Conservation (phyloP, 2,797 vertebrate genomes). For the Hemibagrus guttatus region DNA sequence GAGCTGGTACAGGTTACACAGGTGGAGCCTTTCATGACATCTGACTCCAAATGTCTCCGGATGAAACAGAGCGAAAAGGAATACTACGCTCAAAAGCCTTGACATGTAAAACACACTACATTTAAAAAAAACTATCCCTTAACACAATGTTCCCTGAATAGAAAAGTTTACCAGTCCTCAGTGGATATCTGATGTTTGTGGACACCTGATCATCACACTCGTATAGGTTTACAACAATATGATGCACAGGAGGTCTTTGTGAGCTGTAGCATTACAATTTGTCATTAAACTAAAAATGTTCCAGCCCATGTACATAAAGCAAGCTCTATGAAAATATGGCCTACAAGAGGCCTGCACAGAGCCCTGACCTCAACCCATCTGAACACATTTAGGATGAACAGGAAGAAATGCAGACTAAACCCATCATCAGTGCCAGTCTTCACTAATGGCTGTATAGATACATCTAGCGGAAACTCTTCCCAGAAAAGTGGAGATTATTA, state of each 20-base stretch:
- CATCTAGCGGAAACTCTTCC: background rate
- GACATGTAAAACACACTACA: background rate
- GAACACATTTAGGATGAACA: background rate
- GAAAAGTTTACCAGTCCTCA: background rate
- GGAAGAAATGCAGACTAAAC: background rate
- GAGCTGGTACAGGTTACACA: conserved; percentile 68
- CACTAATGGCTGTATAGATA: background rate
- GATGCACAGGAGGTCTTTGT: no score
- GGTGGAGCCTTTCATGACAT: conserved; percentile 49
- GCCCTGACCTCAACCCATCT: background rate
- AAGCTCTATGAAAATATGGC: background rate
- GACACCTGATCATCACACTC: background rate
- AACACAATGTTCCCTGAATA: background rate
- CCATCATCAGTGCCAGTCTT: no score
- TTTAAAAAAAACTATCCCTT: background rate
- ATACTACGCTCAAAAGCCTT: background rate
- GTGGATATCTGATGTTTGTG: no score
- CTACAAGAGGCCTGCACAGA: background rate
- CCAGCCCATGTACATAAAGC: background rate
- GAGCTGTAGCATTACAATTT: background rate
- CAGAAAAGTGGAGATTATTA: background rate
- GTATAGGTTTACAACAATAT: no score
- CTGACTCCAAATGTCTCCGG: conserved; percentile 53
- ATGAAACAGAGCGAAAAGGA: conserved; percentile 34
- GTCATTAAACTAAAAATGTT: background rate